Evolutionary conservation across 1,140 invertebrate species (phyloP), one percentile per base, ranked within the genome.

Genomic region (Ceratosolen solmsi): DNA sequence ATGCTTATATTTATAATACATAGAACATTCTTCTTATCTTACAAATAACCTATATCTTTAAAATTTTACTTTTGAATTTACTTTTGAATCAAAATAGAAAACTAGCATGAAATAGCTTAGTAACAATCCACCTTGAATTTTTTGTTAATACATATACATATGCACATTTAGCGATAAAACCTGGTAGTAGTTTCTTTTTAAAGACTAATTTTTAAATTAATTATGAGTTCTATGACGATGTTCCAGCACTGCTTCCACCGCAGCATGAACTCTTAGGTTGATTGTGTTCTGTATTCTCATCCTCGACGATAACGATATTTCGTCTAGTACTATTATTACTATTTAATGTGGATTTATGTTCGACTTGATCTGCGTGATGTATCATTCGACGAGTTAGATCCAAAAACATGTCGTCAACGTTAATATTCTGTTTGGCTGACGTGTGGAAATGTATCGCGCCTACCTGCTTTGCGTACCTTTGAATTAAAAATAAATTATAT

Each of bases 401-500:
- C 60, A 98, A 89, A 90, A 99, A 99, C 88, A 99, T 92, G 85
- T 99, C 97, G 88, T 98, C 96, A 30, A 99, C 96, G 38, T 97
- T 96, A 90, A 95, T 93, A 89, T 99, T 99, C 33, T 95, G 89
- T 92, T 99, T 99, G 0, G 99, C 99, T 36, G 98, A 99, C 22
- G 98, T 98, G 85, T 98, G 95, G 92, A 95, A 97, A 92, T 99
- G 98, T 82, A 94, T 94, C n/a, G 98, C 98, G 58, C 97, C 97
- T 15, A 99, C 98, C 86, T 96, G 96, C 79, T 94, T 93, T 15
- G 98, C 96, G 92, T 98, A 99, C 56, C 97, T 98, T 71, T 25
- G 15, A 51, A 54, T 33, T 33, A 13, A 54, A 33, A 73, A 54
- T 49, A 30, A 72, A 13, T 27, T 56, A 13, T 46, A 46, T 63